Conservation (phyloP, 2,888 invertebrate species). For the Cryptus viduatorius region DNA sequence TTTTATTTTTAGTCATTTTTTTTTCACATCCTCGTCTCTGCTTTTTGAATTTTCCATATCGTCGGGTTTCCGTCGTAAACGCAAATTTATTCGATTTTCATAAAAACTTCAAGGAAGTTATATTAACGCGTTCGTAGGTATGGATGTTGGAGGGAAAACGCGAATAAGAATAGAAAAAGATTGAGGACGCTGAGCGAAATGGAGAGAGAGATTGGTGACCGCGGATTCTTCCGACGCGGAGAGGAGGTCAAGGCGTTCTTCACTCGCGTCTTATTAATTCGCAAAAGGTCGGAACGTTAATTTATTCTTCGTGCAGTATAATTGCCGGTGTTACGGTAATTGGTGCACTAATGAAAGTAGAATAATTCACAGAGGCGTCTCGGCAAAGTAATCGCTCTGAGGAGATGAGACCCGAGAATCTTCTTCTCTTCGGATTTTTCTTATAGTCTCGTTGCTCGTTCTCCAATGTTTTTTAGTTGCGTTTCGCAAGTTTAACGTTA, state of each 20-base stretch:
- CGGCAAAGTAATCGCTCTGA: neutral
- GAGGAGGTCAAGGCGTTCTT: conserved; percentile 28
- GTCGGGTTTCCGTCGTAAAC: too few species aligned
- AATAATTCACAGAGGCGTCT: neutral
- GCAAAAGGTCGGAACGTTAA: conserved; percentile 14
- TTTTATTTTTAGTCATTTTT: too few species aligned
- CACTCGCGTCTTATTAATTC: conserved; percentile 15
- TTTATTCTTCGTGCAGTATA: neutral
- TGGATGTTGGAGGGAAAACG: neutral
- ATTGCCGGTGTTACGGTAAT: neutral
- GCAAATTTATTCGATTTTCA: too few species aligned
- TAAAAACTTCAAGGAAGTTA: neutral
- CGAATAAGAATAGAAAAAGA: conserved; percentile 6
- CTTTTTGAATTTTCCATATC: too few species aligned
- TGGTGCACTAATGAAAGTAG: neutral
- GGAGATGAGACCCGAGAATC: neutral
- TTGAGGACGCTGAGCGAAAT: conserved; percentile 4
- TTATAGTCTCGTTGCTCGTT: neutral
- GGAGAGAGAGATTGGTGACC: conserved; percentile 11
- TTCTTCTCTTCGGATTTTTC: neutral
- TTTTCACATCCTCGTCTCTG: too few species aligned
- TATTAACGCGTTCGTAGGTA: neutral
- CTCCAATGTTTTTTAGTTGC: too few species aligned
- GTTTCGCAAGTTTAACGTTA: too few species aligned
- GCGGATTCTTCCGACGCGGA: conserved; percentile 5